Conservation (phyloP, 2,113 vertebrate species). For the Asarcornis scutulata region DNA sequence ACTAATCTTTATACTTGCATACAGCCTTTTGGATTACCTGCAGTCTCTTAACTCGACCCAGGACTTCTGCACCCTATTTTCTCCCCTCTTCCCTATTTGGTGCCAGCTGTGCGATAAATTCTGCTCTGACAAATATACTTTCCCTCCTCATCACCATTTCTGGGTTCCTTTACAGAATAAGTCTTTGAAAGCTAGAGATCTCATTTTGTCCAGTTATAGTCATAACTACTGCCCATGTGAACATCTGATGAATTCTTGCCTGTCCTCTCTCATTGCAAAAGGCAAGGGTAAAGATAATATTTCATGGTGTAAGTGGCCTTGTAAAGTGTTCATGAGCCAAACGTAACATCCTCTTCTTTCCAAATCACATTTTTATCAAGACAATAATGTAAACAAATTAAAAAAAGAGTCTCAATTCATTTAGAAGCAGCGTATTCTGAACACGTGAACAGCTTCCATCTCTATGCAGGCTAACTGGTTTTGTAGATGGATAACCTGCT, state of each 20-base stretch:
- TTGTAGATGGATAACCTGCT: background rate
- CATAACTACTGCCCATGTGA: background rate
- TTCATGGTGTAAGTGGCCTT: constrained; percentile 7
- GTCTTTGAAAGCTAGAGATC: background rate
- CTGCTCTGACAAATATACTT: background rate
- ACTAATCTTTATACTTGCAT: background rate
- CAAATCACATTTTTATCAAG: background rate
- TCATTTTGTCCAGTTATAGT: constrained; percentile 44
- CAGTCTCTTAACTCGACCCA: background rate
- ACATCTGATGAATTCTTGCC: background rate
- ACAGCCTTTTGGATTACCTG: background rate
- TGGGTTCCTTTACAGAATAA: constrained; percentile 35
- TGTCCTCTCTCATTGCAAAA: constrained; percentile 1
- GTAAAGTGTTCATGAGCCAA: background rate
- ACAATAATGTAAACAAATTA: background rate
- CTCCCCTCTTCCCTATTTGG: background rate
- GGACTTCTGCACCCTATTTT: background rate
- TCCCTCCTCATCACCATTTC: background rate
- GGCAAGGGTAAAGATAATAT: constrained; percentile 2
- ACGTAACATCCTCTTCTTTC: background rate
- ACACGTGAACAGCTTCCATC: background rate
- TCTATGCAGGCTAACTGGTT: background rate
- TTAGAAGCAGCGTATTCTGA: background rate
- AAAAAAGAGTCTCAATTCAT: background rate
- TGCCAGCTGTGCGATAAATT: background rate